Conservation (phyloP, 2,113 vertebrate genomes). For the Myiopsitta monachus region DNA sequence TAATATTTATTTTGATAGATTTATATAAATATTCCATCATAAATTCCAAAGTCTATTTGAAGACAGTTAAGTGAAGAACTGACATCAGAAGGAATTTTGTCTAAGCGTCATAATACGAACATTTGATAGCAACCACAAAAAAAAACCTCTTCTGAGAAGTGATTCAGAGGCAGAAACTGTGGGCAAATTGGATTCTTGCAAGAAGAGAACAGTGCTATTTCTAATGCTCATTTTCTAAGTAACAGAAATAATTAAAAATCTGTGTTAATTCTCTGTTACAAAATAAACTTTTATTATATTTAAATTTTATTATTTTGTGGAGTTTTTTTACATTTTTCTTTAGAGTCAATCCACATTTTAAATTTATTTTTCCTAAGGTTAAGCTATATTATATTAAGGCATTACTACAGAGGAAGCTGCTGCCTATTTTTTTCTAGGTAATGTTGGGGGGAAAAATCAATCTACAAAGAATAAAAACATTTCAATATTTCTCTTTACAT, state of each 20-base stretch:
- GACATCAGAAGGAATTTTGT: neutral
- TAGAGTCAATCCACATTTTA: neutral
- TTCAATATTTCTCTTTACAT: slow-evolving; percentile 13
- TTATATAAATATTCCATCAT: neutral
- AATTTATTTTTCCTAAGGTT: neutral
- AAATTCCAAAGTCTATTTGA: neutral
- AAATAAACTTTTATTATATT: neutral
- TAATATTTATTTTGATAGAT: neutral
- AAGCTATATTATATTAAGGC: neutral
- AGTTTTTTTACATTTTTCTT: neutral
- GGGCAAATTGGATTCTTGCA: neutral
- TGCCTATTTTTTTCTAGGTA: neutral
- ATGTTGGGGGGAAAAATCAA: neutral
- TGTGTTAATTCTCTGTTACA: neutral
- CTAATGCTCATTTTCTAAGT: neutral
- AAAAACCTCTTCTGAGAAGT: neutral
- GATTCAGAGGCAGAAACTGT: neutral
- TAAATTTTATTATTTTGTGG: neutral
- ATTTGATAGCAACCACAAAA: neutral
- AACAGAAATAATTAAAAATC: slow-evolving; percentile 6
- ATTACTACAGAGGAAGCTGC: neutral
- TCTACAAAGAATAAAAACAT: neutral
- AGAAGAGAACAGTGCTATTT: neutral
- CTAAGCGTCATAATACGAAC: neutral
- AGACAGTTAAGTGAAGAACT: neutral